Percentiles rank a stretch among this genome's conserved stretches.
These are phyloP conservation scores for Acleris sparsana DNA, from an alignment of 2,888 invertebrate species.

Conservation along the genomic window DNA sequence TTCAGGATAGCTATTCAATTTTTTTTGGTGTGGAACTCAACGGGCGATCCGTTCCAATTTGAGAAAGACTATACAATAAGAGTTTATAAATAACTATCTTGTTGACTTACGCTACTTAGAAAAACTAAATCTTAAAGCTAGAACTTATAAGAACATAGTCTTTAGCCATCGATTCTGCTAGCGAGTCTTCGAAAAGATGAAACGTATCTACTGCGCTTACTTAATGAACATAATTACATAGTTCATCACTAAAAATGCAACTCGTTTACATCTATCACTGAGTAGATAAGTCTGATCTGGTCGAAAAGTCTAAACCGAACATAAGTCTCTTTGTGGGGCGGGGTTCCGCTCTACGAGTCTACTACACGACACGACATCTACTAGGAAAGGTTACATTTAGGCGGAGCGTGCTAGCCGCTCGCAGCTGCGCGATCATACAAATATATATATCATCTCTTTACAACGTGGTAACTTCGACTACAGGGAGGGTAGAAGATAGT, in stretches of 20 bases:
- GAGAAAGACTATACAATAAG: constrained; percentile 73
- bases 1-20: constrained; percentile 58
- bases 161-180: constrained; percentile 79
- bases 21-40: constrained; percentile 75
- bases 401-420: constrained; percentile 74
- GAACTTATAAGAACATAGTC: constrained; percentile 77
- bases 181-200: constrained; percentile 82
- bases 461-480: constrained; percentile 78
- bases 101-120: constrained; percentile 75
- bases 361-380: constrained; percentile 71
- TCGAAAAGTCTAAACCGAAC: constrained; percentile 81
- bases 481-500: constrained; percentile 70
- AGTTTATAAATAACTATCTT: constrained; percentile 78
- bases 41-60: constrained; percentile 64
- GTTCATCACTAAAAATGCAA: constrained; percentile 82
- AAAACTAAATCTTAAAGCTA: constrained; percentile 58
- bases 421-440: constrained; percentile 79
- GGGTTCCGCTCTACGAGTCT: constrained; percentile 57
- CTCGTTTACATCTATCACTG: constrained; percentile 78
- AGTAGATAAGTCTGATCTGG: constrained; percentile 81
- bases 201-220: constrained; percentile 80
- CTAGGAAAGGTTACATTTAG: constrained; percentile 77
- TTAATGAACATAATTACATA: constrained; percentile 71
- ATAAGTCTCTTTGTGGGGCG: constrained; percentile 63
- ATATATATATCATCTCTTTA: constrained; percentile 73